Evolutionary conservation across 2,797 vertebrate species (phyloP), one percentile per base, ranked within the genome.

Genomic region (Octomys mimax): DNA sequence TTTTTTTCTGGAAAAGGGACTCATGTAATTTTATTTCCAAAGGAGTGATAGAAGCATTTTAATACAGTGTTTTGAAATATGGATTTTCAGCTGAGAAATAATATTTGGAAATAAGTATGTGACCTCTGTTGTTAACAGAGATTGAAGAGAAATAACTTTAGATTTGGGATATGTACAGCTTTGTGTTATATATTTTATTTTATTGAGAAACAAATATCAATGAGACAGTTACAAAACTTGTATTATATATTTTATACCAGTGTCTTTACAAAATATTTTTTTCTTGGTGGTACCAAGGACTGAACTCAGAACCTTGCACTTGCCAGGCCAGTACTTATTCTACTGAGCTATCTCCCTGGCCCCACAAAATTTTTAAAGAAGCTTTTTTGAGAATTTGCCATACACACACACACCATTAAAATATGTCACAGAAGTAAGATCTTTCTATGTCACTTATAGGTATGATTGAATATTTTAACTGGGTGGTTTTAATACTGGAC

Each of bases 391-490:
- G 12, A 31, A 10, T 18, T 84, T 16, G 85, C 16, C 33, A 18
- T 57, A 12, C 4, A 39, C 39, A 39, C 39, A 39, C 39, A 54
- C 2, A n/a, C 61, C 22, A 73, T 5, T 79, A 19, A 64, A 66
- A 31, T 14, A 42, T 8, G 36, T 95, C 39, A 59, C 31, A 31
- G 87, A n/a, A 68, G 49, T 94, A 78, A 78, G 78, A 4, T 77
- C 62, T 92, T 90, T 10, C 18, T 59, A 2, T 78, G 26, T 31
- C 46, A 54, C 24, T 87, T 88, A 12, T 57, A 62, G 16, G 21
- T 88, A 54, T 70, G 21, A 78, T 22, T 59, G 22, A 93, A 49
- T 77, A 81, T 75, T 93, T 89, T 92, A 75, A 68, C 36, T 78
- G 18, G 28, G 13, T 42, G 28, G 31, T 97, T 96, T 68, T 64